phyloP scores from a whole-genome alignment of 1,140 invertebrate species.

The Drosophila bifasciata region DNA sequence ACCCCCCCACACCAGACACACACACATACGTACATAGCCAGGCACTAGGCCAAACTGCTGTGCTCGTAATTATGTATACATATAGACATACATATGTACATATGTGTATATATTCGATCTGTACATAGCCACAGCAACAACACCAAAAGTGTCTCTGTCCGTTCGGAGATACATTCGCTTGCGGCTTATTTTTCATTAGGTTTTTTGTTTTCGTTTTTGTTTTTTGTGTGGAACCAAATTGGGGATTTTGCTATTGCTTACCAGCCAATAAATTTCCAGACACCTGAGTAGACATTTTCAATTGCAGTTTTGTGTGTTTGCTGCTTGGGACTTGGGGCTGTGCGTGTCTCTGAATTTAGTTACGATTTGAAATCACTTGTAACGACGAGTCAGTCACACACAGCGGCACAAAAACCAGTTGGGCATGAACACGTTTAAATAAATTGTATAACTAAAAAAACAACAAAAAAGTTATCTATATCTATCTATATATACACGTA shows the following conservation, averaged over 20 bases:
- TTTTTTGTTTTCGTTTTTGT: slow-evolving; percentile 2
- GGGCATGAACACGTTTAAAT: slow-evolving; percentile 54
- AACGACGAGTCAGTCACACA: slow-evolving; percentile 12
- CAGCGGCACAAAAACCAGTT: slow-evolving; percentile 42
- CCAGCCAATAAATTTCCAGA: slow-evolving; percentile 77
- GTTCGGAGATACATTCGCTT: no score
- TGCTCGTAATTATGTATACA: no score
- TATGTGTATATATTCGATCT: slow-evolving; percentile 34
- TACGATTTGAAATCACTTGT: slow-evolving; percentile 45
- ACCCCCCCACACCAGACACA: no score
- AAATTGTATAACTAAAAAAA: slow-evolving; percentile 31
- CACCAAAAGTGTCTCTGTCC: no score
- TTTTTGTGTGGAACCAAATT: background rate
- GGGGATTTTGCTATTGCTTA: slow-evolving; percentile 40
- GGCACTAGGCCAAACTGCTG: slow-evolving; percentile 31
- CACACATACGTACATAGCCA: background rate
- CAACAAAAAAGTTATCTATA: slow-evolving; percentile 15
- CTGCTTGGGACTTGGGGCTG: slow-evolving; percentile 33
- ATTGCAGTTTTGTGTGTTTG: slow-evolving; percentile 30
- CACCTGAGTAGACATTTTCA: slow-evolving; percentile 77
- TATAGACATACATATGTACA: background rate
- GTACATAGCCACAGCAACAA: background rate
- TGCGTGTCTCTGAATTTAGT: slow-evolving; percentile 50
- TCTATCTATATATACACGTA: slow-evolving; percentile 1
- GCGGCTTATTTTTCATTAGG: no score